phyloP scores from a whole-genome alignment of 2,888 invertebrate genomes.

The Clivina fossor region DNA sequence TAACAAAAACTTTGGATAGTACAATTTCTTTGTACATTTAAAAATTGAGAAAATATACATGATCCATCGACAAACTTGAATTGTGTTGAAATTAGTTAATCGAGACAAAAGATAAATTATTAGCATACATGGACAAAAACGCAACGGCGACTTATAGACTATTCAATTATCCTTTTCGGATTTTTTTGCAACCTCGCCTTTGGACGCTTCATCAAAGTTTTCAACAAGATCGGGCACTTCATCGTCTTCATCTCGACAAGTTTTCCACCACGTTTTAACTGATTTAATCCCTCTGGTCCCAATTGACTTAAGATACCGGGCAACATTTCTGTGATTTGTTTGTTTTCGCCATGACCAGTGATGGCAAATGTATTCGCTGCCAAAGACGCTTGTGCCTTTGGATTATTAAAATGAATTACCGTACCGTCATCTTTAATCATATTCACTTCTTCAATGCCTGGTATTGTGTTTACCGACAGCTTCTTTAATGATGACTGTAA shows the following conservation, averaged over 20 bases:
- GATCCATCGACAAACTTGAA: no score
- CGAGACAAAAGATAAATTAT: constrained; percentile 29
- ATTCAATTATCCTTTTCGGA: constrained; percentile 40
- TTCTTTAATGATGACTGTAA: constrained; percentile 97
- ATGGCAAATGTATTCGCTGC: constrained; percentile 99
- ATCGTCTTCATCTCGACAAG: constrained; percentile 72
- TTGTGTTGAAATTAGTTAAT: no score
- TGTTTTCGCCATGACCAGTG: constrained; percentile 97
- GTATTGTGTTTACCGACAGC: constrained; percentile 96
- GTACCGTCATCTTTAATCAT: constrained; percentile 99
- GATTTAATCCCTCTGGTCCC: constrained; percentile 94
- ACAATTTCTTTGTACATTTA: no score
- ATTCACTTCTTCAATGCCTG: constrained; percentile 99
- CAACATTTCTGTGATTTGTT: constrained; percentile 98
- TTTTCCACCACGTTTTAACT: constrained; percentile 78
- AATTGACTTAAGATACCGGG: constrained; percentile 97
- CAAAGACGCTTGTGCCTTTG: constrained; percentile 98
- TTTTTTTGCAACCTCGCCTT: constrained; percentile 70
- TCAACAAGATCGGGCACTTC: constrained; percentile 97
- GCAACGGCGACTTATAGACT: constrained; percentile 22
- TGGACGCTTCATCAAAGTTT: constrained; percentile 97
- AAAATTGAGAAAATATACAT: no score
- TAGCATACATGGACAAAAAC: constrained; percentile 33
- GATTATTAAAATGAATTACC: constrained; percentile 99
- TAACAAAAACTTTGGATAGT: no score